phyloP scores from a whole-genome alignment of 1,140 invertebrate species.

The Manduca sexta region DNA sequence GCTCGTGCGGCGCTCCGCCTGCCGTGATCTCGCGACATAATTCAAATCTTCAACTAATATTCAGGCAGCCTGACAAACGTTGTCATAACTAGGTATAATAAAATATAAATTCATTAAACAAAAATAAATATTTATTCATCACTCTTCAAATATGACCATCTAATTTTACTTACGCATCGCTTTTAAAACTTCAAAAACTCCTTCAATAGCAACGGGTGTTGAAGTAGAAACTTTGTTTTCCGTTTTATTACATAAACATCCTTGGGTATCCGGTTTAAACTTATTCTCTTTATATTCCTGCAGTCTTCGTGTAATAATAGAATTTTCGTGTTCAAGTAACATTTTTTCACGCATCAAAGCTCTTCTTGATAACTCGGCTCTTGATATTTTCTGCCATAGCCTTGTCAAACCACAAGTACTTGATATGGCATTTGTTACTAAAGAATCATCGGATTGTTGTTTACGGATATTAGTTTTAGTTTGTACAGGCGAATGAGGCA shows the following conservation, averaged over 20 bases:
- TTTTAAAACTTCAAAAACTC: conserved; percentile 32
- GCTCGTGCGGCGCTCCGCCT: conserved; percentile 18
- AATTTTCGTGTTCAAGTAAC: conserved; percentile 50
- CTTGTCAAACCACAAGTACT: conserved; percentile 47
- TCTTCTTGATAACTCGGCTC: conserved; percentile 45
- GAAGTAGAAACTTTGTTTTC: conserved; percentile 8
- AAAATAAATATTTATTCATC: too few species aligned
- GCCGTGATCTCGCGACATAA: conserved; percentile 29
- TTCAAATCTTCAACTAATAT: too few species aligned
- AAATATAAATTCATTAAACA: too few species aligned
- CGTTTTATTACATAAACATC: conserved; percentile 29
- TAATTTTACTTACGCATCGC: too few species aligned
- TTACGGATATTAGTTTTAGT: conserved; percentile 27
- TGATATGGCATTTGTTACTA: conserved; percentile 43
- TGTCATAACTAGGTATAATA: too few species aligned
- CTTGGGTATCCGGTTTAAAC: conserved; percentile 22
- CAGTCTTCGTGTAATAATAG: conserved; percentile 32
- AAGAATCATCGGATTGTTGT: conserved; percentile 43
- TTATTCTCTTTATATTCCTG: conserved; percentile 32
- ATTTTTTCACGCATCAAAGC: conserved; percentile 52
- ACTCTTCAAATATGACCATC: too few species aligned
- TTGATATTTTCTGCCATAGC: conserved; percentile 56
- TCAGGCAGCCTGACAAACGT: too few species aligned
- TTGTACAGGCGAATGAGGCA: conserved; percentile 57
- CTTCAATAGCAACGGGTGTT: conserved; percentile 36